phyloP scores from a whole-genome alignment of 1,140 invertebrate species.

The Matsumurasca onukii region DNA sequence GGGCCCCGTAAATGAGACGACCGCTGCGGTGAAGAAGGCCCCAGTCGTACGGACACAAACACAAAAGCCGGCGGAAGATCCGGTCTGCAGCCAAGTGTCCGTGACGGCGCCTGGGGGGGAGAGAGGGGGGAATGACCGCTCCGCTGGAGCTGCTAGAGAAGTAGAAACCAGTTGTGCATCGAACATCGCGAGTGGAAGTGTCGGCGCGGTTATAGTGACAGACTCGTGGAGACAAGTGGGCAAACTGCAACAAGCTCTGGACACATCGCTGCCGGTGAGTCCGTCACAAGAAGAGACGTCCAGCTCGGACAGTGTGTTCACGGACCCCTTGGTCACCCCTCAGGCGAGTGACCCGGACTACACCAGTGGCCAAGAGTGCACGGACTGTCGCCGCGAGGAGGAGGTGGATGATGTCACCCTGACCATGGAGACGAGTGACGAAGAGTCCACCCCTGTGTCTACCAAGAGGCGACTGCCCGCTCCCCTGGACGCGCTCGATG shows the following conservation, averaged over 20 bases:
- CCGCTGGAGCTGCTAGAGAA: not conserved
- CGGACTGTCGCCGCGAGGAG: slow-evolving; percentile 13
- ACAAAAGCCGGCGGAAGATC: slow-evolving; percentile 29
- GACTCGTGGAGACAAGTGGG: slow-evolving; percentile 26
- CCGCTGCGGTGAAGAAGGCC: not conserved
- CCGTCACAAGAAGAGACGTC: slow-evolving; percentile 29
- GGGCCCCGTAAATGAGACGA: not conserved
- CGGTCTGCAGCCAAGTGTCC: not conserved
- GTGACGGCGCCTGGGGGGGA: slow-evolving; percentile 7
- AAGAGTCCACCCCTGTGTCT: slow-evolving; percentile 16
- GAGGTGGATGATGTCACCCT: slow-evolving; percentile 20
- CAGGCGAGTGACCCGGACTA: slow-evolving; percentile 32
- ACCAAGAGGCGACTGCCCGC: not conserved
- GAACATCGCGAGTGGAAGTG: not conserved
- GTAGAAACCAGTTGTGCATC: not conserved
- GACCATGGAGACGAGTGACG: slow-evolving; percentile 18
- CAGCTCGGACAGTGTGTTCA: slow-evolving; percentile 36
- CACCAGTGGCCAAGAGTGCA: slow-evolving; percentile 27
- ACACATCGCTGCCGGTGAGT: not conserved
- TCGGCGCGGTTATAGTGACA: not conserved
- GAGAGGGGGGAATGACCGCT: slow-evolving; percentile 11
- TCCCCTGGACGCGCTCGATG: not conserved
- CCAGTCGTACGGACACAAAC: too few species aligned
- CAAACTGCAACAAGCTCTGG: slow-evolving; percentile 10
- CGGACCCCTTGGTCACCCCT: slow-evolving; percentile 36